A percentile compares a stretch with the other conserved stretches of the same genome.
Evolutionary conservation across 1,140 invertebrate genomes (phyloP).

Genomic region (Drosophila ambigua): DNA sequence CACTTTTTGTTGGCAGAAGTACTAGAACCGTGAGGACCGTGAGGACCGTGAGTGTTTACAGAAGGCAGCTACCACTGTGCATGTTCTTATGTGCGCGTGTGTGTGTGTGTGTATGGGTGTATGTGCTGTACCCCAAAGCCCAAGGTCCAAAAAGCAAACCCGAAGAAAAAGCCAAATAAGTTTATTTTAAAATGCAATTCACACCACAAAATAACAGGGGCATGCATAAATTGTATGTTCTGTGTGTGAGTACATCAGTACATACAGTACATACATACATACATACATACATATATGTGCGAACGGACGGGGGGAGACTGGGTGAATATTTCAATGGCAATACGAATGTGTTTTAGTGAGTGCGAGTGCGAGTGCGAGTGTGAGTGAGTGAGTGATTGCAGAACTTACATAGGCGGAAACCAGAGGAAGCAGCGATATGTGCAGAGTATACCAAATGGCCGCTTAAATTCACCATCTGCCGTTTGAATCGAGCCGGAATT

Average conservation of each 20-base stretch:
- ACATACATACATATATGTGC: background rate
- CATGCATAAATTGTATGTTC: constrained; percentile 69
- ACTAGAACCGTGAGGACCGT: too few relatives aligned
- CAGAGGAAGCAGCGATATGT: constrained; percentile 82
- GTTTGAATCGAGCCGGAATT: constrained; percentile 81
- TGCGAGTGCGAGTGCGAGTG: constrained; percentile 1
- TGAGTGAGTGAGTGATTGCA: constrained; percentile 48
- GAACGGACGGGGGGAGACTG: constrained; percentile 1
- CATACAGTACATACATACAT: background rate
- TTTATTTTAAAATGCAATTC: constrained; percentile 79
- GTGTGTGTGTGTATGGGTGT: background rate
- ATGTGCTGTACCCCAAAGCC: background rate
- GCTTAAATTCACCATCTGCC: constrained; percentile 81
- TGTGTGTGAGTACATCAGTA: constrained; percentile 1
- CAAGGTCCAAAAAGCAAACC: constrained; percentile 37
- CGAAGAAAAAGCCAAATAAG: constrained; percentile 38
- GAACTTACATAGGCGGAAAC: constrained; percentile 83
- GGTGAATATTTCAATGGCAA: constrained; percentile 30
- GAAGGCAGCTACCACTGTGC: too few relatives aligned
- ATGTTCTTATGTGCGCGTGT: background rate
- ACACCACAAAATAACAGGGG: constrained; percentile 66
- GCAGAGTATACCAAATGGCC: constrained; percentile 81
- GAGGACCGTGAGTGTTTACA: too few relatives aligned
- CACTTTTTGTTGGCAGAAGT: too few relatives aligned
- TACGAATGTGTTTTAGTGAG: background rate